Evolutionary conservation across 2,888 invertebrate genomes (phyloP), one percentile per base, ranked within the genome.

Genomic region (Morpho deidamia): DNA sequence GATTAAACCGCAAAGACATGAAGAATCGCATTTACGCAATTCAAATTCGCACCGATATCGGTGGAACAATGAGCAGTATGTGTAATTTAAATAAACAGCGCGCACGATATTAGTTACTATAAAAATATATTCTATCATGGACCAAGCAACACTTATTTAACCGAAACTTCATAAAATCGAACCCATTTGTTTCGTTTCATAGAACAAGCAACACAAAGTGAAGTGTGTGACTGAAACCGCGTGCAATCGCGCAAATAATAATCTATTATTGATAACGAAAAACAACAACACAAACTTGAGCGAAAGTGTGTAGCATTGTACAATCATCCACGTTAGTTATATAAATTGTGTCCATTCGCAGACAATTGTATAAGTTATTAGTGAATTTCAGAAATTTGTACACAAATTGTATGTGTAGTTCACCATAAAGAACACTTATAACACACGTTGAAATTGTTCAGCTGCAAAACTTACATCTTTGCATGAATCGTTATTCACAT

Each of bases 11-110:
- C 48, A 10, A 10, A 34, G 48, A 48, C 48, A 48, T 41, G 48
- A 35, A 34, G 33, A 11, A 12, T 40, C 41, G 34, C 41, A 41
- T 42, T 48, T 48, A 41, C 49, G 49, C 41, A 41, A 49, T 49
- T 49, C 49, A 49, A 41, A 49, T 49, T 42, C 47, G 9, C 47
- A 32, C 40, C 41, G 35, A 45, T 12, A 37, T 38, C 46, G 39
- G 40, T 40, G 41, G 41, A 42, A 49, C 49, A 49, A 41, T 41
- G 49, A 34, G 41, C 14, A 35, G 41, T 10, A 34, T 14, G 35
- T 34, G 34, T 10, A 14, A 48, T 41, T 48, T 48, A 40, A 41
- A 49, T 49, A 42, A 12, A 41, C 35, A 14, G 48, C 32, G 48
- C 32, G 32, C n/a, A 11, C 12, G 33, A 11, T 12, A 35, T 35